Percentiles rank a stretch among this genome's conserved stretches.
phyloP scores from a whole-genome alignment of 1,140 invertebrate genomes.

The Parapsyche elsis region DNA sequence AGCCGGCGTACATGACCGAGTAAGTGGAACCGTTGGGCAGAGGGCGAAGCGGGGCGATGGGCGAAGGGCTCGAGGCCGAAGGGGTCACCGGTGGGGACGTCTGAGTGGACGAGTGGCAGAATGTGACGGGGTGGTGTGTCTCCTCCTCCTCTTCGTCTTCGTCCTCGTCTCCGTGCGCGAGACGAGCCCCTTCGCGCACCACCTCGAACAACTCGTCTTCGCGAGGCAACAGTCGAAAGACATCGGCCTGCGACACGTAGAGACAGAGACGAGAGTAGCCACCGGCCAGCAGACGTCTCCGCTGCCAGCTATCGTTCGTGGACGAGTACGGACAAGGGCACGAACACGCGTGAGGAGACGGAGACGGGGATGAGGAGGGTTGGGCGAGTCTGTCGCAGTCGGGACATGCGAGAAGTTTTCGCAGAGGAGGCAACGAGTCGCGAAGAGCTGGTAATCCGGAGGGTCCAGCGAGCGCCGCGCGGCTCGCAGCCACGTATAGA shows the following conservation, averaged over 20 bases:
- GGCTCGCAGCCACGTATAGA: slow-evolving; percentile 85
- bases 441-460: slow-evolving; percentile 79
- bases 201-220: slow-evolving; percentile 80
- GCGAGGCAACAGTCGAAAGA: slow-evolving; percentile 73
- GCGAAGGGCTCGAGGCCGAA: slow-evolving; percentile 45
- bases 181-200: slow-evolving; percentile 81
- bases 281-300: slow-evolving; percentile 81
- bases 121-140: slow-evolving; percentile 58
- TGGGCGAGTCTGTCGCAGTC: slow-evolving; percentile 66
- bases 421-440: slow-evolving; percentile 85
- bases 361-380: slow-evolving; percentile 80
- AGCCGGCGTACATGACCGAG: slow-evolving; percentile 81
- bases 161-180: slow-evolving; percentile 54
- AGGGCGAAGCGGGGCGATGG: slow-evolving; percentile 65
- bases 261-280: slow-evolving; percentile 89
- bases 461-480: slow-evolving; percentile 79
- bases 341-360: slow-evolving; percentile 68
- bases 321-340: slow-evolving; percentile 84
- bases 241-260: slow-evolving; percentile 78
- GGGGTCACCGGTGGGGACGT: slow-evolving; percentile 52
- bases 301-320: slow-evolving; percentile 83
- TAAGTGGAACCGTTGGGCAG: slow-evolving; percentile 77
- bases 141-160: slow-evolving; percentile 76
- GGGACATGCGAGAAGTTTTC: slow-evolving; percentile 90
- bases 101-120: slow-evolving; percentile 29